Evolutionary conservation across 2,888 invertebrate species (phyloP).

Genomic region (Volucella inflata): DNA sequence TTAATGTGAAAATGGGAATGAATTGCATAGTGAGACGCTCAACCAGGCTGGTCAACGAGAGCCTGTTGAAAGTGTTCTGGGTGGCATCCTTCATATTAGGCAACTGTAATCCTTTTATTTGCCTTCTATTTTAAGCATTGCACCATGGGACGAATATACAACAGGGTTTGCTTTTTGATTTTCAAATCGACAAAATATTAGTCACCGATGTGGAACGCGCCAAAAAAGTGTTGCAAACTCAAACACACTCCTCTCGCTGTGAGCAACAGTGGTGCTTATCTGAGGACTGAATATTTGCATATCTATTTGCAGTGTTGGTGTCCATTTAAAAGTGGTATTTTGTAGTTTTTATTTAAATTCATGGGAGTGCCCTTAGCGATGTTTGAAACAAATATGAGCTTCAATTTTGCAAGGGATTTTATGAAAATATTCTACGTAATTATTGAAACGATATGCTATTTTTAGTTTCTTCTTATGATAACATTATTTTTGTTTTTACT

Average conservation of each 20-base stretch:
- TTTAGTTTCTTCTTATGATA: no score
- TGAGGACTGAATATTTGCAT: conserved; percentile 5
- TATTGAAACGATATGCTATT: no score
- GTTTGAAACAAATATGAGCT: no score
- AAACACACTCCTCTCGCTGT: conserved; percentile 25
- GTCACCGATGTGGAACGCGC: conserved; percentile 62
- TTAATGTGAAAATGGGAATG: conserved; percentile 22
- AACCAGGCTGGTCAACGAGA: conserved; percentile 20
- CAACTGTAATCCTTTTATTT: conserved; percentile 14
- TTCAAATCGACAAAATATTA: conserved; percentile 51
- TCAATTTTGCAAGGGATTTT: no score
- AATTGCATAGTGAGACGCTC: conserved; percentile 6
- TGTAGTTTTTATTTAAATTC: no score
- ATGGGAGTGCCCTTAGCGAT: no score
- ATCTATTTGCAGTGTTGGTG: conserved; percentile 28
- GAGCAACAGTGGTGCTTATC: conserved; percentile 32
- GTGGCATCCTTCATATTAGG: conserved; percentile 6
- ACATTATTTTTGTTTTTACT: no score
- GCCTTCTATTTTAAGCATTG: background rate
- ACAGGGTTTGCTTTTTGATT: background rate
- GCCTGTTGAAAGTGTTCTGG: conserved; percentile 3
- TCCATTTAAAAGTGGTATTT: no score
- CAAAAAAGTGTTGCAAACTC: conserved; percentile 42
- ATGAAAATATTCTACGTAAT: no score
- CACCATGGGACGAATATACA: background rate